Evolutionary conservation across 2,797 vertebrate genomes (phyloP).

Genomic region (Lophius americanus): DNA sequence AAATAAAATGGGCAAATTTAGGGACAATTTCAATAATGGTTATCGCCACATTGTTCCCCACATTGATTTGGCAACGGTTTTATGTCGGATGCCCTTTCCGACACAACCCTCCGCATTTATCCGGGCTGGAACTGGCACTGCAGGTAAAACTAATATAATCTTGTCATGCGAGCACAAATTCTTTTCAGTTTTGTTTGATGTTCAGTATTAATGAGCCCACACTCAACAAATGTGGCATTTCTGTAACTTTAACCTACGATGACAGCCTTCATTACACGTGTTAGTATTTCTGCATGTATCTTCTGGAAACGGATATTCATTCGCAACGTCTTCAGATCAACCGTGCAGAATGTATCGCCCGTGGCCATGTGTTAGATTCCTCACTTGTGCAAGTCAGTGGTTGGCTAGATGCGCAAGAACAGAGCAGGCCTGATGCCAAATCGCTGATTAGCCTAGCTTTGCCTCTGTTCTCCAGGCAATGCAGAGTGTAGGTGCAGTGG

Average conservation of each 20-base stretch:
- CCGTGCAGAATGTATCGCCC: slow-evolving; percentile 46
- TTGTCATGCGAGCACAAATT: not conserved
- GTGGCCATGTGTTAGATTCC: slow-evolving; percentile 57
- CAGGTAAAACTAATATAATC: not conserved
- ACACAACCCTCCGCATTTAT: too few species aligned
- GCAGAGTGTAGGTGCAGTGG: slow-evolving; percentile 68
- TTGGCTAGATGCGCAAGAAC: slow-evolving; percentile 70
- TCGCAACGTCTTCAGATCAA: slow-evolving; percentile 57
- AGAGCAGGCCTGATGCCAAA: slow-evolving; percentile 74
- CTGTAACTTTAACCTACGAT: not conserved
- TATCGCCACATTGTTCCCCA: too few species aligned
- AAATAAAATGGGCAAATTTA: too few species aligned
- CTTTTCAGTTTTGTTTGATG: not conserved
- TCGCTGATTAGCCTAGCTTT: slow-evolving; percentile 75
- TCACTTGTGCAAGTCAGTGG: slow-evolving; percentile 64
- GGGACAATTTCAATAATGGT: too few species aligned
- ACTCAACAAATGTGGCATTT: not conserved
- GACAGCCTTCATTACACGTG: slow-evolving; percentile 4
- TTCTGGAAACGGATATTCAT: slow-evolving; percentile 9
- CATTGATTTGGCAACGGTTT: not conserved
- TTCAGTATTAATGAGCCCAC: not conserved
- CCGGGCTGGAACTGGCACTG: too few species aligned
- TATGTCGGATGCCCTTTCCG: too few species aligned
- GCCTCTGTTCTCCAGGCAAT: slow-evolving; percentile 71
- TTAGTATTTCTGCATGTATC: not conserved